These are phyloP conservation scores for Apostichopus japonicus DNA, from an alignment of 35 echinoderm and acorn worm genomes.

Conservation along the genomic window DNA sequence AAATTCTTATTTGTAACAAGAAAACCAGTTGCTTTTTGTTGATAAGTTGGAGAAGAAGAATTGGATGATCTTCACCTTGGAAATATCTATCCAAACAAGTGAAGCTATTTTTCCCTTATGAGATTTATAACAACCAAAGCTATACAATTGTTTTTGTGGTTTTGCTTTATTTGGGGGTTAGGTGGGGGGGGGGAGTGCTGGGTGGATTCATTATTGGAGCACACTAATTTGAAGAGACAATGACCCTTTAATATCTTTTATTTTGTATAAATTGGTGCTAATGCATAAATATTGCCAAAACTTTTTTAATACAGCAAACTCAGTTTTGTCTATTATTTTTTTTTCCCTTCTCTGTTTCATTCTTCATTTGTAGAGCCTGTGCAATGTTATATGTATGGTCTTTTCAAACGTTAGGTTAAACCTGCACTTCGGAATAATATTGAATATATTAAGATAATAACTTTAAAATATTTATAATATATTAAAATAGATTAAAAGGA, in stretches of 20 bases:
- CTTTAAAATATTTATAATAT: too few species aligned
- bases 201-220: too few species aligned
- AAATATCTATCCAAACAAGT: background rate
- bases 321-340: background rate
- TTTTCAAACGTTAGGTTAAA: background rate
- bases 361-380: background rate
- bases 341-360: background rate
- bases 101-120: too few species aligned
- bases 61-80: background rate
- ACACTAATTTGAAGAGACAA: too few species aligned
- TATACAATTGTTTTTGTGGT: background rate
- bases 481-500: too few species aligned
- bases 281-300: background rate
- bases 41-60: background rate
- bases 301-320: background rate
- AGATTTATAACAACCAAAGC: too few species aligned
- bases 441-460: too few species aligned
- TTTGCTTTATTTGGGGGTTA: background rate
- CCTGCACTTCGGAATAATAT: too few species aligned
- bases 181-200: background rate
- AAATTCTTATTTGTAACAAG: too few species aligned
- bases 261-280: background rate
- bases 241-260: too few species aligned
- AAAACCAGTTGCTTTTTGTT: background rate
- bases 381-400: background rate